Percentiles rank a stretch among this genome's conserved stretches.
Conservation (phyloP, 1,140 invertebrate species). For the Diorhabda carinulata region DNA sequence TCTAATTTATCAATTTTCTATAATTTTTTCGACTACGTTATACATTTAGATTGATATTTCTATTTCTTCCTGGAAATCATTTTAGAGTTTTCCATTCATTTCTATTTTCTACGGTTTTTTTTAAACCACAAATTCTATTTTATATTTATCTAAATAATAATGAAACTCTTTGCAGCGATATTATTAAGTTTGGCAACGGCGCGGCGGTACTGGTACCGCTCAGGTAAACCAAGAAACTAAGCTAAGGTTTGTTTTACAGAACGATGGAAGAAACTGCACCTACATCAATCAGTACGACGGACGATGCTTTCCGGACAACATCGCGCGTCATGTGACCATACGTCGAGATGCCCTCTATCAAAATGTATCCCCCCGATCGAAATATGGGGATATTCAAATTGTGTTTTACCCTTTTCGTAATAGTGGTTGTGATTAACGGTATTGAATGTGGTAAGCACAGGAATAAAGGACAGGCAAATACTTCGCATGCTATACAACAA, state of each 20-base stretch:
- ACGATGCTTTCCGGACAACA: slow-evolving; percentile 24
- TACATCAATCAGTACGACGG: slow-evolving; percentile 24
- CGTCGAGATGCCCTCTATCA: slow-evolving; percentile 6
- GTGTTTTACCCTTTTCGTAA: slow-evolving; percentile 25
- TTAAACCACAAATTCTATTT: no score
- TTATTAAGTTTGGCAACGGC: neutral
- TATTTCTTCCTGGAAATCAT: no score
- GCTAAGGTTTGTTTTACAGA: slow-evolving; percentile 31
- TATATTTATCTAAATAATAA: no score
- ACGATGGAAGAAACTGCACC: slow-evolving; percentile 19
- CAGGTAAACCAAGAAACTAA: slow-evolving; percentile 31
- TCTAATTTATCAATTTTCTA: no score
- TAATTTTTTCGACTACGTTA: no score
- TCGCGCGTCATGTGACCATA: slow-evolving; percentile 28
- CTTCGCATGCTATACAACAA: slow-evolving; percentile 7
- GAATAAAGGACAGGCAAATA: slow-evolving; percentile 21
- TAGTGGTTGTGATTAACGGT: slow-evolving; percentile 30
- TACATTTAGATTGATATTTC: no score
- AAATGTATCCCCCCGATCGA: slow-evolving; percentile 5
- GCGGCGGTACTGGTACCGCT: slow-evolving; percentile 20
- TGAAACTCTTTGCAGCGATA: no score
- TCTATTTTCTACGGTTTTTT: no score
- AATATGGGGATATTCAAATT: slow-evolving; percentile 11
- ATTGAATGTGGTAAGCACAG: slow-evolving; percentile 25
- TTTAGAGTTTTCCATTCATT: no score